Evolutionary conservation across 2,113 vertebrate species (phyloP), one percentile per base, ranked within the genome.

Genomic region (Numenius arquata): DNA sequence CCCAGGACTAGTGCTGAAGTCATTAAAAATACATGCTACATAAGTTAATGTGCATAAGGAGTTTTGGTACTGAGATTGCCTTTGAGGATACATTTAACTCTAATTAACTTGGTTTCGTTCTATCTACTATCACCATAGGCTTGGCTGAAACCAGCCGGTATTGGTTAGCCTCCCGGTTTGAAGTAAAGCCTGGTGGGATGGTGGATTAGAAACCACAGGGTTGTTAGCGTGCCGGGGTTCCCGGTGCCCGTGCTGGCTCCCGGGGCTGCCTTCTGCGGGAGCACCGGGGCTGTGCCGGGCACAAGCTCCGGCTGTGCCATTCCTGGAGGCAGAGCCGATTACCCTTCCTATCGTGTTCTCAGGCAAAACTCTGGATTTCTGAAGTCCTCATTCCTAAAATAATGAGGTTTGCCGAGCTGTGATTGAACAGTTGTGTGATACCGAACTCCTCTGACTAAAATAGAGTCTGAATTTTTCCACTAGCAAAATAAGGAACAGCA

Each of bases 51-150:
- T 76, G 76, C 96, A 43, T 94, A 95, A 97, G 96, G 83, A 88
- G 95, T 98, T 98, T 98, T 98, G 97, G 97, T 98, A 52, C 87
- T 41, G 65, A 85, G 89, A 76, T 94, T 59, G 92, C 88, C 88
- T 93, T 95, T 93, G 93, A 81, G 80, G 81, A 86, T 93, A 34
- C 85, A 12, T 97, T 95, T 92, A 93, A 94, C 94, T 94, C 59
- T 96, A 96, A 96, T 96, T 98, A 97, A 97, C 95, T 98, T 30
- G 68, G 93, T 96, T 98, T 97, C 87, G 6, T 93, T 96, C 97
- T 97, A 72, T 86, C 76, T 84, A 0, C 80, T 97, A 97, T 98
- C 93, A 93, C 90, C 80, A 77, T 48, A 93, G 91, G 78, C 90
- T 93, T 65, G 71, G 79, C 87, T 96, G 86, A 82, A 93, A 81